phyloP scores from a whole-genome alignment of 2,113 vertebrate genomes.

The Tretioscincus oriximinensis region DNA sequence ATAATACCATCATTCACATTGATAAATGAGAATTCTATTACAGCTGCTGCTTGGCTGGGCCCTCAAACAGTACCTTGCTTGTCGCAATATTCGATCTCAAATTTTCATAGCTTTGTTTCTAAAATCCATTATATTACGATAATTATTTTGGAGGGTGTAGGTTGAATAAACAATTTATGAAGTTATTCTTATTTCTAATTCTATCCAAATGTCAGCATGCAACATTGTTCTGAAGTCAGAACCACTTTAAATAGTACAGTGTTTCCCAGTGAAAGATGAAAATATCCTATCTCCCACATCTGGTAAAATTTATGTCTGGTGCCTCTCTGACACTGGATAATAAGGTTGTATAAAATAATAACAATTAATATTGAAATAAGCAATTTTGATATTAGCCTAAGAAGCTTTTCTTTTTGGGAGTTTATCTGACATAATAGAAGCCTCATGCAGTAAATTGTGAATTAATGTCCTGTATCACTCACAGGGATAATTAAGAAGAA shows the following conservation, averaged over 20 bases:
- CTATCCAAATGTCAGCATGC: neutral
- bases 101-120: neutral
- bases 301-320: no score
- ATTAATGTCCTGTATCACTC: neutral
- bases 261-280: constrained; percentile 6
- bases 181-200: neutral
- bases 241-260: neutral
- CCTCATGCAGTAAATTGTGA: neutral
- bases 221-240: neutral
- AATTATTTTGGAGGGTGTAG: neutral
- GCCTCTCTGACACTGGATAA: no score
- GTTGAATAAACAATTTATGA: neutral
- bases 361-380: neutral
- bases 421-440: neutral
- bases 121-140: neutral
- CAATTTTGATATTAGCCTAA: neutral
- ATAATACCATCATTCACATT: neutral
- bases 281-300: neutral
- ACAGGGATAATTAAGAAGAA: no score
- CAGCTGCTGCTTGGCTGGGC: neutral
- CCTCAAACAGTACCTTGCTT: neutral
- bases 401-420: neutral
- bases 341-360: neutral
- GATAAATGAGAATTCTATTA: neutral
- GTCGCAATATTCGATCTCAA: neutral